Conservation (phyloP, 1,140 invertebrate genomes). For the Pomacea maculata region DNA sequence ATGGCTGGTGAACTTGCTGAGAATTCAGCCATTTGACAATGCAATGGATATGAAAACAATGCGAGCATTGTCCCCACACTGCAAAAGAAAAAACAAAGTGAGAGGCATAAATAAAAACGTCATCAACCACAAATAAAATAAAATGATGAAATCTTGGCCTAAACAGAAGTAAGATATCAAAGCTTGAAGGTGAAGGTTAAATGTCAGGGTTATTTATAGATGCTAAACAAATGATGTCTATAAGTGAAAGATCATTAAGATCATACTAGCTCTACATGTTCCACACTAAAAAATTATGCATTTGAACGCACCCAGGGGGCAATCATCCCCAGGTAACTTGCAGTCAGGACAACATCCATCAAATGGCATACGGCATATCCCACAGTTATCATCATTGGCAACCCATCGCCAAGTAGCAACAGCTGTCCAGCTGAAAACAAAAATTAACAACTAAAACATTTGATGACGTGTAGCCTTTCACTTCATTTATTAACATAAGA, state of each 20-base stretch:
- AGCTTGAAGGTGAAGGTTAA: too few species aligned
- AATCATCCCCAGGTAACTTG: slow-evolving; percentile 97
- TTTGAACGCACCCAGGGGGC: slow-evolving; percentile 79
- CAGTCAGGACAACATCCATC: slow-evolving; percentile 99
- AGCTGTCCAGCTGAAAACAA: slow-evolving; percentile 78
- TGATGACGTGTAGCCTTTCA: neutral
- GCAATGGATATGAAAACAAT: slow-evolving; percentile 99
- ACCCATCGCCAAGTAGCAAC: slow-evolving; percentile 96
- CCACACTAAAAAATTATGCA: neutral
- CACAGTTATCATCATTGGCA: slow-evolving; percentile 98
- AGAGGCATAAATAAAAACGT: slow-evolving; percentile 1
- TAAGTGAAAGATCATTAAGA: too few species aligned
- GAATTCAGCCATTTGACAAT: slow-evolving; percentile 99
- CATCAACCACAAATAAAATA: neutral
- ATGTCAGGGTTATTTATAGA: too few species aligned
- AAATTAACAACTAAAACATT: neutral
- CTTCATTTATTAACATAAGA: too few species aligned
- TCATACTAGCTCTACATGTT: too few species aligned
- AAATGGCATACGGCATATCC: slow-evolving; percentile 98
- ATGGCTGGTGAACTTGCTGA: slow-evolving; percentile 93
- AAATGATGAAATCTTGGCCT: neutral
- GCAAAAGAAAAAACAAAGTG: slow-evolving; percentile 57
- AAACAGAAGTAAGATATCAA: neutral
- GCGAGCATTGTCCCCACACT: slow-evolving; percentile 98
- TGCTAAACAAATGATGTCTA: too few species aligned